Conservation (phyloP, 2,888 invertebrate species). For the Chouioia cunea region DNA sequence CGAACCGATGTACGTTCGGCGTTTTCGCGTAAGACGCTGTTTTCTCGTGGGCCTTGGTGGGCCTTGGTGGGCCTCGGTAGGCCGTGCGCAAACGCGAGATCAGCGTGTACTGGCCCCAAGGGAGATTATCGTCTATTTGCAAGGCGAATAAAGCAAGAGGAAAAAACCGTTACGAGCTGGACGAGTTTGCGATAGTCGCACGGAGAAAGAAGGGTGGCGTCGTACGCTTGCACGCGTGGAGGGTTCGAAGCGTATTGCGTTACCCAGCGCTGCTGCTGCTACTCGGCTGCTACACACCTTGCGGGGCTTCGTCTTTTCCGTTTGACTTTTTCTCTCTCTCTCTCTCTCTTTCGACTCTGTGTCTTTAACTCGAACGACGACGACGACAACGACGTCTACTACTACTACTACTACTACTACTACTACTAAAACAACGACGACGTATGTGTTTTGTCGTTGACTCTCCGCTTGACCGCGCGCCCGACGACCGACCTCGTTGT, state of each 20-base stretch:
- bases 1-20: background rate
- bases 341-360: background rate
- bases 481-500: too few species aligned
- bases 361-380: background rate
- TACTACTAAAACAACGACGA: background rate
- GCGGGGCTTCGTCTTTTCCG: slow-evolving; percentile 41
- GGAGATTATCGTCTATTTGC: too few species aligned
- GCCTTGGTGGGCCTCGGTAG: too few species aligned
- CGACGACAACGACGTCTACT: too few species aligned
- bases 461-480: too few species aligned
- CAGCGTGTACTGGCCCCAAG: too few species aligned
- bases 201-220: slow-evolving; percentile 4
- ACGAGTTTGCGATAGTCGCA: background rate
- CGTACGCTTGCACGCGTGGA: background rate
- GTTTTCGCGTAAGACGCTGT: background rate
- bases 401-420: too few species aligned
- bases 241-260: slow-evolving; percentile 26
- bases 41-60: background rate
- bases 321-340: background rate
- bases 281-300: slow-evolving; percentile 23
- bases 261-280: background rate
- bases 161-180: too few species aligned
- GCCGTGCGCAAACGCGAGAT: too few species aligned
- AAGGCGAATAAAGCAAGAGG: too few species aligned
- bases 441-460: background rate